A percentile compares a stretch with the other conserved stretches of the same genome.
Evolutionary conservation across 2,797 vertebrate species (phyloP).

Genomic region (Manis crassicaudata): DNA sequence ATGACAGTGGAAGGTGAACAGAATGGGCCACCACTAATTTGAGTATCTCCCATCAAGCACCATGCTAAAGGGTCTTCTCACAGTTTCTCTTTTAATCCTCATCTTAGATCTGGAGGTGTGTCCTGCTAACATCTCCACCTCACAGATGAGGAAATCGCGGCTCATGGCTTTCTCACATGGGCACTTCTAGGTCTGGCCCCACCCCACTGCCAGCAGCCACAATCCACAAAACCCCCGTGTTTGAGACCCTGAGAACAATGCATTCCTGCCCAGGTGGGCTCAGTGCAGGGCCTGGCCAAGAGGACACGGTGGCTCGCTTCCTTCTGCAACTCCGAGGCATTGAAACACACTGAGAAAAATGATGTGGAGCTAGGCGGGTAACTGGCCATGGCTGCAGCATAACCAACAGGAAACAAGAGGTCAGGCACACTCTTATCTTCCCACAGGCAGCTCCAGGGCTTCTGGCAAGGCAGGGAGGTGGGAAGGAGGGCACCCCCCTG

Average conservation of each 20-base stretch:
- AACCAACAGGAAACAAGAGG: neutral
- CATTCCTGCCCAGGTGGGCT: no score
- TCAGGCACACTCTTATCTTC: neutral
- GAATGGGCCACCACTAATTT: neutral
- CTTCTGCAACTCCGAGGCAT: neutral
- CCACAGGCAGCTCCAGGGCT: neutral
- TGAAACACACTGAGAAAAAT: conserved; percentile 10
- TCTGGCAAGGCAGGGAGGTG: neutral
- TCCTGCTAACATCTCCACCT: neutral
- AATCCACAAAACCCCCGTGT: neutral
- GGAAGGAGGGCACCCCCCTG: neutral
- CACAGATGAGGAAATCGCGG: neutral
- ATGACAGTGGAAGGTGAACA: no score
- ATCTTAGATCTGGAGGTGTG: neutral
- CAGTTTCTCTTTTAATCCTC: neutral
- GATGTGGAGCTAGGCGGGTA: neutral
- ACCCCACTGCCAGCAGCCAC: accelerated
- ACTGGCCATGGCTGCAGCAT: neutral
- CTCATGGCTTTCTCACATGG: accelerated
- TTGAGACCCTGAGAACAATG: neutral
- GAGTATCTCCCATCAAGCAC: neutral
- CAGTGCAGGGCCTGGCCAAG: accelerated
- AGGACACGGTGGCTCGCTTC: accelerated
- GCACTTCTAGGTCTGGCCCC: neutral
- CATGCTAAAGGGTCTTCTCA: neutral